Evolutionary conservation across 64 coral and sea anemone species (phyloP).

Genomic region (Pachyseris speciosa): DNA sequence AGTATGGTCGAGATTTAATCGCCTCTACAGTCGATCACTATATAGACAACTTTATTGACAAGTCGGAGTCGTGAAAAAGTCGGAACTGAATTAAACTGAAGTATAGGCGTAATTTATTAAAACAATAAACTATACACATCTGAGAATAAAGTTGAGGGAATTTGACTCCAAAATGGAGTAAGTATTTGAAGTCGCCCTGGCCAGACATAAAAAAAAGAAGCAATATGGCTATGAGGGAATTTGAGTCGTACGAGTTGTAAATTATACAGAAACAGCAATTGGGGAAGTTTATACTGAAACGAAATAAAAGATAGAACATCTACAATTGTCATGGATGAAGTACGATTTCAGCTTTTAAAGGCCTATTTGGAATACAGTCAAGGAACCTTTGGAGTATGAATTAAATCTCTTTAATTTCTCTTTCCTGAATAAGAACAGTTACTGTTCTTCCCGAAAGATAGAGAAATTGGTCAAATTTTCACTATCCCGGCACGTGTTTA

Average conservation of each 20-base stretch:
- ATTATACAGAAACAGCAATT: neutral
- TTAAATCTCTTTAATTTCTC: neutral
- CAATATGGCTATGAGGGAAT: neutral
- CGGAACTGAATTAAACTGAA: conserved; percentile 19
- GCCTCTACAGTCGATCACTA: neutral
- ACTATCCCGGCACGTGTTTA: neutral
- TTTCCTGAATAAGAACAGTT: neutral
- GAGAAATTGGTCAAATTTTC: neutral
- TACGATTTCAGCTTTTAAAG: neutral
- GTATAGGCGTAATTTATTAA: neutral
- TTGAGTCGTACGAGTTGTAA: neutral
- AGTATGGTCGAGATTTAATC: conserved; percentile 19
- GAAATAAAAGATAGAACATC: neutral
- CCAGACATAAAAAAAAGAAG: neutral
- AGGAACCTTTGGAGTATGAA: neutral
- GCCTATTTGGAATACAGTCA: neutral
- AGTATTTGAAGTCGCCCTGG: neutral
- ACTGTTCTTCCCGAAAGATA: neutral
- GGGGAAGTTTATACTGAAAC: neutral
- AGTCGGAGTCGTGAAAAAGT: neutral
- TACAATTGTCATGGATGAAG: neutral
- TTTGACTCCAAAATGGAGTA: neutral
- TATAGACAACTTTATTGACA: conserved; percentile 15
- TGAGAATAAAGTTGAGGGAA: neutral
- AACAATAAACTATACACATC: neutral